Percentiles rank a stretch among this genome's conserved stretches.
Evolutionary conservation across 2,888 invertebrate species (phyloP).

Genomic region (Caenorhabditis japonica): DNA sequence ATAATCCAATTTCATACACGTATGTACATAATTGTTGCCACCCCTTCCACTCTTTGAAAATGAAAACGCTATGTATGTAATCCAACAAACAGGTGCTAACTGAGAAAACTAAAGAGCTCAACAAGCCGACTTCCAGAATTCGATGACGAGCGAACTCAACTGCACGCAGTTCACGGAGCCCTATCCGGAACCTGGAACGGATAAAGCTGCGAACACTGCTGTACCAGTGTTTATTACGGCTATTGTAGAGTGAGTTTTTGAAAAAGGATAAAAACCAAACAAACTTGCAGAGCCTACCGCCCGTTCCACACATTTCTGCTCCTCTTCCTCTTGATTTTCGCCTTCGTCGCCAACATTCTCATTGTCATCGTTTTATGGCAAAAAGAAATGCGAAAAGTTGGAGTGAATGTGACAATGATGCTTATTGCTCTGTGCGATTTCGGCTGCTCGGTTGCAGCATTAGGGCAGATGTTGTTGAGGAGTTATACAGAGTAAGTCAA

Average conservation of each 20-base stretch:
- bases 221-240: not conserved
- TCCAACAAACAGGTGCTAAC: too few relatives aligned
- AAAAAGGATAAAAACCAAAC: not conserved
- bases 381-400: slow-evolving; percentile 13
- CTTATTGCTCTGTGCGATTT: slow-evolving; percentile 27
- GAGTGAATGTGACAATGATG: slow-evolving; percentile 15
- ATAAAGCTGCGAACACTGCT: not conserved
- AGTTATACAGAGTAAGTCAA: not conserved
- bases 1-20: too few relatives aligned
- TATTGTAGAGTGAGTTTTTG: not conserved
- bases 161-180: not conserved
- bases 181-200: not conserved
- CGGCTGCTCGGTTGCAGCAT: slow-evolving; percentile 1
- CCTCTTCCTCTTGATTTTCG: not conserved
- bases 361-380: slow-evolving; percentile 17
- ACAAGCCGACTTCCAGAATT: too few relatives aligned
- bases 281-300: slow-evolving; percentile 4
- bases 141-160: not conserved
- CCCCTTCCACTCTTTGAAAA: too few relatives aligned
- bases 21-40: too few relatives aligned
- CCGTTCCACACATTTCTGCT: slow-evolving; percentile 10
- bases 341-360: slow-evolving; percentile 13
- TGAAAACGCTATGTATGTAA: too few relatives aligned
- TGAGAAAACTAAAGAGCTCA: too few relatives aligned
- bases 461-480: not conserved